Evolutionary conservation across 2,888 invertebrate species (phyloP).

Genomic region (Oscheius sp.): DNA sequence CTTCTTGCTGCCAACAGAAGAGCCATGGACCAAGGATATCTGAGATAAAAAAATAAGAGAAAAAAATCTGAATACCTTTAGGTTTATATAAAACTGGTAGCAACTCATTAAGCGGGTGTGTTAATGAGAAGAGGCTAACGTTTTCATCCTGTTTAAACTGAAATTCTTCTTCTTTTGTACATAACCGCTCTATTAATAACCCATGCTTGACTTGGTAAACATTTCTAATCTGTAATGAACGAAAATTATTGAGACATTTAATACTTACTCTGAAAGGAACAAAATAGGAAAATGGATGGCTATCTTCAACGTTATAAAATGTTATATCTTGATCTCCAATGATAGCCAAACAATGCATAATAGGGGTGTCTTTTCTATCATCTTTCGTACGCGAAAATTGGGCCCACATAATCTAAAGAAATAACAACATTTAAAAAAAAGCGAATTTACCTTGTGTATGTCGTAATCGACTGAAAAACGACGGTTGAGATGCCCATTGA

Average conservation of each 20-base stretch:
- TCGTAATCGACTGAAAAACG: constrained; percentile 15
- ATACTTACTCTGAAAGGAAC: constrained; percentile 55
- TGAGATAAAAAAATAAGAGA: not conserved
- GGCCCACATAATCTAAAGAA: constrained; percentile 14
- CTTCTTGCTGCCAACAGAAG: constrained; percentile 46
- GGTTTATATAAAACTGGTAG: constrained; percentile 51
- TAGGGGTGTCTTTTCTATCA: not conserved
- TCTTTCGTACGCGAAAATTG: constrained; percentile 4
- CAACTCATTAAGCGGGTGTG: constrained; percentile 56
- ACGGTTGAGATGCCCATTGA: not conserved
- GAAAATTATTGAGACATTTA: not conserved
- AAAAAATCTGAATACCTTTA: constrained; percentile 1
- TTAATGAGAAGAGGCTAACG: constrained; percentile 48
- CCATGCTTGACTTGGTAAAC: constrained; percentile 22
- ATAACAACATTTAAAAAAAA: not conserved
- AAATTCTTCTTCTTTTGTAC: constrained; percentile 23
- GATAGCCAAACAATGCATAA: constrained; percentile 46
- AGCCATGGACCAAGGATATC: constrained; percentile 45
- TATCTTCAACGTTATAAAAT: constrained; percentile 43
- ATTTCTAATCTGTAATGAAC: constrained; percentile 16
- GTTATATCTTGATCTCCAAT: constrained; percentile 51
- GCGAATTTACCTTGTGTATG: constrained; percentile 20
- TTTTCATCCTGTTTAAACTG: constrained; percentile 11
- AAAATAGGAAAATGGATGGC: constrained; percentile 48
- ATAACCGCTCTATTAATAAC: constrained; percentile 28